Evolutionary conservation across 2,113 vertebrate species (phyloP).

Genomic region (Elachura formosa): DNA sequence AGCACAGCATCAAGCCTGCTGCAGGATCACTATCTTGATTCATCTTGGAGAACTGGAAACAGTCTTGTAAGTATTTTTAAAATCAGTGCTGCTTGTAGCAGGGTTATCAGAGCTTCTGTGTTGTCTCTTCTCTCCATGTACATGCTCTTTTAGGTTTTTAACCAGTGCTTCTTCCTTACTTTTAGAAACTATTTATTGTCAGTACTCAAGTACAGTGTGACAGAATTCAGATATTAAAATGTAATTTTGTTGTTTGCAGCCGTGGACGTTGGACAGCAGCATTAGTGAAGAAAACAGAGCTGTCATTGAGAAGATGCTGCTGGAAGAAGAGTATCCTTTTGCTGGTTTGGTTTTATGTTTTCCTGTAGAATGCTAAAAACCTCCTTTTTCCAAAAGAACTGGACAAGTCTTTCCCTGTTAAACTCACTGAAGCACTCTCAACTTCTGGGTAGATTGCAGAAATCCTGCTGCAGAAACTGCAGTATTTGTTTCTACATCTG

Average conservation of each 20-base stretch:
- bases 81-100: not conserved
- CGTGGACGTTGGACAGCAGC: constrained; percentile 90
- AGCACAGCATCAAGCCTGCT: constrained; percentile 65
- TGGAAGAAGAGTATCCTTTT: constrained; percentile 97
- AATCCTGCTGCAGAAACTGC: not conserved
- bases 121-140: not conserved
- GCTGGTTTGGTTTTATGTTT: not conserved
- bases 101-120: not conserved
- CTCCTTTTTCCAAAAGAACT: not conserved
- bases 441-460: not conserved
- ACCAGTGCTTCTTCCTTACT: not conserved
- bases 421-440: not conserved
- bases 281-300: constrained; percentile 94
- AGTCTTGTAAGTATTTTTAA: constrained; percentile 74
- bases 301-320: constrained; percentile 91
- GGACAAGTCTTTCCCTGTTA: not conserved
- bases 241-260: constrained; percentile 69
- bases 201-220: not conserved
- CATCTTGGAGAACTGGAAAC: constrained; percentile 82
- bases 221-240: not conserved
- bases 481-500: not conserved
- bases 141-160: not conserved
- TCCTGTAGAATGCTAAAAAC: not conserved
- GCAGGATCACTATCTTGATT: constrained; percentile 84
- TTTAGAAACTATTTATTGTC: not conserved